Conservation (phyloP, 2,797 vertebrate genomes). For the Tauraco hartlaubi region DNA sequence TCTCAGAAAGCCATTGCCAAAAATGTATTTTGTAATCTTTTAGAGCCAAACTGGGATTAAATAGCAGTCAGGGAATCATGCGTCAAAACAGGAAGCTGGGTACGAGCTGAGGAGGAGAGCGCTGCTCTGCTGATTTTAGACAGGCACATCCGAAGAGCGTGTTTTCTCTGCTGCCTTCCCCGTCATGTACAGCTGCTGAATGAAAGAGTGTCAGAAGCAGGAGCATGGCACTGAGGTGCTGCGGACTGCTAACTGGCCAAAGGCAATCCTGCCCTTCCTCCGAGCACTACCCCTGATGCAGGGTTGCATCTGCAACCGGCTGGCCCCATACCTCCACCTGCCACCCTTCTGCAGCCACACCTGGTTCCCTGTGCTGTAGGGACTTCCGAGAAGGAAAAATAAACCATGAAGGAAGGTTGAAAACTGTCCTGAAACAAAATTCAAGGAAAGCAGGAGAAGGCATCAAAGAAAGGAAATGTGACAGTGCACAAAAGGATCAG, state of each 20-base stretch:
- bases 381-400: not conserved
- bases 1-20: slow-evolving; percentile 29
- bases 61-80: not conserved
- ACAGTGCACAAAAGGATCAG: not conserved
- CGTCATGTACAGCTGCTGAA: not conserved
- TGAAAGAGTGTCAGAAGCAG: not conserved
- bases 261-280: not conserved
- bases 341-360: not conserved
- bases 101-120: not conserved
- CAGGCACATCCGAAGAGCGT: not conserved
- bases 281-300: not conserved
- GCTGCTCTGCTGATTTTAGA: not conserved
- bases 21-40: slow-evolving; percentile 44
- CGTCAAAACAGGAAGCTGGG: slow-evolving; percentile 53
- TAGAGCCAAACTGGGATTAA: slow-evolving; percentile 23
- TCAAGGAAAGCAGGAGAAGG: not conserved
- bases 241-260: not conserved
- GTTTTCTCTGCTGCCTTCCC: not conserved
- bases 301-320: accelerated
- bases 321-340: not conserved
- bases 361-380: not conserved
- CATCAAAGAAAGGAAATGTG: not conserved
- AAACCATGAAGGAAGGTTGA: not conserved
- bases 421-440: not conserved
- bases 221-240: not conserved